Percentiles rank a stretch among this genome's conserved stretches.
Conservation (phyloP, 2,888 invertebrate species). For the Volucella inanis region DNA sequence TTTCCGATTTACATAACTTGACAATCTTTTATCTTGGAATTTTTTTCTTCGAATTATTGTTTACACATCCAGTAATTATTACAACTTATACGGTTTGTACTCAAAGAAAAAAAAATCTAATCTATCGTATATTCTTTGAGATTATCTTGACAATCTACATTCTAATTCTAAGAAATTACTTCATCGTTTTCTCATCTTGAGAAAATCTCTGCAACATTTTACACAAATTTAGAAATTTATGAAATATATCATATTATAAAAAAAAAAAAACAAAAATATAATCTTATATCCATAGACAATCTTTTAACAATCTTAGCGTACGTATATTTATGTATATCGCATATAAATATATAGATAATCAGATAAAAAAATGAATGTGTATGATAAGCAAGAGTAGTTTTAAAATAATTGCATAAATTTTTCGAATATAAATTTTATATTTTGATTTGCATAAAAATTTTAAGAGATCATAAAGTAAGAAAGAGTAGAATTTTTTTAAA, state of each 20-base stretch:
- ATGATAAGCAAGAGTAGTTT: slow-evolving; percentile 73
- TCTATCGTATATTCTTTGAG: slow-evolving; percentile 14
- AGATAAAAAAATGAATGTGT: slow-evolving; percentile 61
- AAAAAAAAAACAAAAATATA: background rate
- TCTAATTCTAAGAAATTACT: slow-evolving; percentile 1
- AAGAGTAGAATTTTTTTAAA: slow-evolving; percentile 21
- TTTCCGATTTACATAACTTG: slow-evolving; percentile 52
- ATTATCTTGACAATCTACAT: slow-evolving; percentile 1
- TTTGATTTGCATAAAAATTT: background rate
- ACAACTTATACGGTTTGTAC: no score
- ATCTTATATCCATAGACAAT: slow-evolving; percentile 56
- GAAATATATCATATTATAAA: background rate
- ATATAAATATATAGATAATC: slow-evolving; percentile 51
- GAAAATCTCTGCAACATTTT: no score
- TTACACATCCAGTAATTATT: no score
- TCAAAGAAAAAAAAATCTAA: slow-evolving; percentile 20
- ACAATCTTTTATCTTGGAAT: slow-evolving; percentile 48
- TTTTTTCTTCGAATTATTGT: background rate
- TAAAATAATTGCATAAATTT: slow-evolving; percentile 25
- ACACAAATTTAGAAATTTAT: background rate
- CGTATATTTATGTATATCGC: slow-evolving; percentile 48
- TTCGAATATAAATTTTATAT: slow-evolving; percentile 23
- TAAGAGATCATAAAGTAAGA: slow-evolving; percentile 37
- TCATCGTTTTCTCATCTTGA: background rate
- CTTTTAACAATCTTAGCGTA: slow-evolving; percentile 21